A percentile compares a stretch with the other conserved stretches of the same genome.
These are phyloP conservation scores for Aelia acuminata DNA, from an alignment of 2,888 invertebrate genomes.

Conservation along the genomic window DNA sequence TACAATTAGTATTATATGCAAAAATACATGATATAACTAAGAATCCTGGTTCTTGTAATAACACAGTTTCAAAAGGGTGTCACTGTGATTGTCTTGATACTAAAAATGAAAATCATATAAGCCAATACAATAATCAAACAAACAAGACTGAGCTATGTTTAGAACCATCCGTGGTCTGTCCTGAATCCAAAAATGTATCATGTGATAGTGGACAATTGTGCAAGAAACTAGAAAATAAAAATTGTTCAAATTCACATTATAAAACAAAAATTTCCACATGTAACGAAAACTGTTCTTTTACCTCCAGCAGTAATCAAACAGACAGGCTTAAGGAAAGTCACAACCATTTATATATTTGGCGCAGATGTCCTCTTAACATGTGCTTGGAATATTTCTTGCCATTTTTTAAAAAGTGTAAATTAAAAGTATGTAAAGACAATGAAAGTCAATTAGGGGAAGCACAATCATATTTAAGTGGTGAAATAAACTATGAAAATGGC, in stretches of 20 bases:
- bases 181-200: neutral
- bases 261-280: neutral
- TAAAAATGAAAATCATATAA: neutral
- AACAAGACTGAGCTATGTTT: neutral
- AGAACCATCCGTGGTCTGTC: neutral
- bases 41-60: neutral
- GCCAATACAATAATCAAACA: neutral
- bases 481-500: neutral
- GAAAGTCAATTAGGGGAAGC: neutral
- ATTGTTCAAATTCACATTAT: neutral
- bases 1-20: neutral
- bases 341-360: neutral
- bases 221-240: too few species aligned
- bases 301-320: neutral
- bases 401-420: neutral
- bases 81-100: neutral
- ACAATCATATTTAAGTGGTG: neutral
- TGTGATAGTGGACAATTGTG: too few species aligned
- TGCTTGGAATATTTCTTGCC: neutral
- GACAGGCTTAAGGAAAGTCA: neutral
- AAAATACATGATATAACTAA: neutral
- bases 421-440: neutral
- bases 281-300: neutral
- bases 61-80: neutral
- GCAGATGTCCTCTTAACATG: neutral